phyloP scores from a whole-genome alignment of 2,888 invertebrate species.

The Brachyptera risi region DNA sequence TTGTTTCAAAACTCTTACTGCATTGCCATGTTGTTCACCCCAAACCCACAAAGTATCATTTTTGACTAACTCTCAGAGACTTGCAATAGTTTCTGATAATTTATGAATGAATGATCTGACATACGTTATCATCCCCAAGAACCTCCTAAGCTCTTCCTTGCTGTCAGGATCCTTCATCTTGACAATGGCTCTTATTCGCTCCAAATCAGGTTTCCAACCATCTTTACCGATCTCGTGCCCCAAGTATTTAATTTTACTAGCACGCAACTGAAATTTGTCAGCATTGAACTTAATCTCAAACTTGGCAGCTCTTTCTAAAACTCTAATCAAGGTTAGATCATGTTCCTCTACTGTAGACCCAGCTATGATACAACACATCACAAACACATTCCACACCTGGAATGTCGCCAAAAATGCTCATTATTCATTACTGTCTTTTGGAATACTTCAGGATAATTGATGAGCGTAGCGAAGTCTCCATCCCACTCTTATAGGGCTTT shows the following conservation, averaged over 20 bases:
- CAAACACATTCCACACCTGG: slow-evolving; percentile 23
- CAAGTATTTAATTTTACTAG: neutral
- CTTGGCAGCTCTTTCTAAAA: slow-evolving; percentile 12
- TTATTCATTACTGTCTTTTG: slow-evolving; percentile 20
- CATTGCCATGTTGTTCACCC: slow-evolving; percentile 16
- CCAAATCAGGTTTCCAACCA: neutral
- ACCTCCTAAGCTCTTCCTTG: slow-evolving; percentile 15
- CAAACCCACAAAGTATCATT: slow-evolving; percentile 6
- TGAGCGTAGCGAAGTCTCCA: too few species aligned
- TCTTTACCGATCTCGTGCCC: neutral
- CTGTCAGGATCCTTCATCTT: neutral
- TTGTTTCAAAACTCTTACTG: slow-evolving; percentile 24
- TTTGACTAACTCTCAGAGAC: slow-evolving; percentile 24
- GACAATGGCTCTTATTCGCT: too few species aligned
- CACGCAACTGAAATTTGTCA: too few species aligned
- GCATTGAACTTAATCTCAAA: slow-evolving; percentile 17
- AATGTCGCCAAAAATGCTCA: slow-evolving; percentile 26
- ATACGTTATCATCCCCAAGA: slow-evolving; percentile 18
- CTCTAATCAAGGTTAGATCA: slow-evolving; percentile 21
- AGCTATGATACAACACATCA: slow-evolving; percentile 29
- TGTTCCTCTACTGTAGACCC: slow-evolving; percentile 27
- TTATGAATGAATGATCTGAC: slow-evolving; percentile 16
- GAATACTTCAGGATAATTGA: too few species aligned
- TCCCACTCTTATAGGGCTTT: too few species aligned
- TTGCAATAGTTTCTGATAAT: slow-evolving; percentile 14